These are phyloP conservation scores for Piaya cayana DNA, from an alignment of 2,113 vertebrate species.

Conservation along the genomic window DNA sequence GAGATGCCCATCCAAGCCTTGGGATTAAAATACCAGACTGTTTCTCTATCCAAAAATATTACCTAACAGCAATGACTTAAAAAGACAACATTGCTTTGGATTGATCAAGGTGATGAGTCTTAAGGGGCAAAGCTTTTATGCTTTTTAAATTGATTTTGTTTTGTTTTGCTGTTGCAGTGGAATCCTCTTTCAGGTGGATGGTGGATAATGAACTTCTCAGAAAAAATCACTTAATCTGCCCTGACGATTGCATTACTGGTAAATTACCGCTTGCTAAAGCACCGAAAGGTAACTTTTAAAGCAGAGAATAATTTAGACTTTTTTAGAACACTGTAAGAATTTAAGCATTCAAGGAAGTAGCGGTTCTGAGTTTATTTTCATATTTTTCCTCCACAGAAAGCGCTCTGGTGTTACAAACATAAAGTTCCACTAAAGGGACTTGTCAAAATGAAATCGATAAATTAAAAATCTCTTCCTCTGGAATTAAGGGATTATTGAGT, in stretches of 20 bases:
- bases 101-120: neutral
- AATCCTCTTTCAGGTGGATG: conserved; percentile 80
- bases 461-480: neutral
- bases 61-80: neutral
- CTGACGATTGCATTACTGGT: conserved; percentile 82
- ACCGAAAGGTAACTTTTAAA: conserved; percentile 79
- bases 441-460: neutral
- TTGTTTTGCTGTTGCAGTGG: conserved; percentile 69
- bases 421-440: neutral
- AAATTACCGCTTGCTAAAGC: conserved; percentile 58
- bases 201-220: conserved; percentile 83
- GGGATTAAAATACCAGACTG: neutral
- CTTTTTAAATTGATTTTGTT: neutral
- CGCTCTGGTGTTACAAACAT: neutral
- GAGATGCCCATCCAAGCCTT: neutral
- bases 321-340: neutral
- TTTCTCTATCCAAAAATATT: neutral
- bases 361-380: neutral
- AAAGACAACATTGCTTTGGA: neutral
- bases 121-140: neutral
- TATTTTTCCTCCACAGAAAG: neutral
- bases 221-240: conserved; percentile 83
- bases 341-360: neutral
- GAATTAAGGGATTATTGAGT: neutral
- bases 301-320: neutral